These are phyloP conservation scores for Aspiorhynchus laticeps DNA, from an alignment of 2,113 vertebrate species.

Conservation along the genomic window DNA sequence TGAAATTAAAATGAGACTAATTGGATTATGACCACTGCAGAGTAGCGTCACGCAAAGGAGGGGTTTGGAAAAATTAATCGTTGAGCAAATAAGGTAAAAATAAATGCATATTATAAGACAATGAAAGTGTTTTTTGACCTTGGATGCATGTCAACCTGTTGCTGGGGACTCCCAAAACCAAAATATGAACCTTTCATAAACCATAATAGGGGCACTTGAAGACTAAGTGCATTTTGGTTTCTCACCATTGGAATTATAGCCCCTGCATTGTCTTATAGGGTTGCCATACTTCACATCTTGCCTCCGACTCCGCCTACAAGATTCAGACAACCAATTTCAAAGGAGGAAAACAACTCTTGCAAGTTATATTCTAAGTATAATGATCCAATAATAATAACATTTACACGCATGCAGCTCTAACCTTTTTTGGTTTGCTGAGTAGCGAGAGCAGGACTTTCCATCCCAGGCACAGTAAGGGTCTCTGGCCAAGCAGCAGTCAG, in stretches of 20 bases:
- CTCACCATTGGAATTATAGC: constrained; percentile 84
- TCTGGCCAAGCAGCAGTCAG: constrained; percentile 95
- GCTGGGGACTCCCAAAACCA: too few relatives aligned
- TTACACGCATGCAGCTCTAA: constrained; percentile 57
- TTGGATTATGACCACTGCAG: too few relatives aligned
- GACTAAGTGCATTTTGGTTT: background rate
- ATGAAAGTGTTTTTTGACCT: too few relatives aligned
- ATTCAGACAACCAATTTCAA: constrained; percentile 56
- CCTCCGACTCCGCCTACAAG: constrained; percentile 79
- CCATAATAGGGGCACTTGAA: too few relatives aligned
- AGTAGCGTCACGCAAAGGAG: too few relatives aligned
- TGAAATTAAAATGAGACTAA: too few relatives aligned
- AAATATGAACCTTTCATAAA: too few relatives aligned
- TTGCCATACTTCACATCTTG: constrained; percentile 86
- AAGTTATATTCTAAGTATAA: background rate
- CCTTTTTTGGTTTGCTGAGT: constrained; percentile 96
- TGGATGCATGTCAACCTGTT: too few relatives aligned
- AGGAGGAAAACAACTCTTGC: constrained; percentile 20
- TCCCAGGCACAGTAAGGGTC: constrained; percentile 99
- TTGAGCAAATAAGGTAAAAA: too few relatives aligned
- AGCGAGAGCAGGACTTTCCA: constrained; percentile 93
- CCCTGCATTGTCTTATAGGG: constrained; percentile 83
- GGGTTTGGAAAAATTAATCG: too few relatives aligned
- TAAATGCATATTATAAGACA: too few relatives aligned
- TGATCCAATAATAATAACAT: background rate